Evolutionary conservation across 2,888 invertebrate species (phyloP).

Genomic region (Netelia fuscicornis): DNA sequence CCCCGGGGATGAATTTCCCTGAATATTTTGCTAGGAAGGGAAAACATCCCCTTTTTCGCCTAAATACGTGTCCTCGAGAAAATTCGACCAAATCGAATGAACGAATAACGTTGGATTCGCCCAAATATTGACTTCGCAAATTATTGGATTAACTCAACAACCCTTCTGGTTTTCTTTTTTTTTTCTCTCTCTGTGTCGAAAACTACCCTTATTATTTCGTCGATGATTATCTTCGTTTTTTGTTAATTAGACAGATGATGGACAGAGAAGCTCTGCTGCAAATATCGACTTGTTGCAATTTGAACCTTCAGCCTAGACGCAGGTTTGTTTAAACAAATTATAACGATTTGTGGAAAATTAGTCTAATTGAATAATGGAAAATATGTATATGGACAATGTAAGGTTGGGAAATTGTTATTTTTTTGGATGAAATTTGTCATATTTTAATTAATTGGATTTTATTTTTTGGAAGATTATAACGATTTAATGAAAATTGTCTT

Average conservation of each 20-base stretch:
- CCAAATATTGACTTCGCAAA: slow-evolving; percentile 65
- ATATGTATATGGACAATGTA: no score
- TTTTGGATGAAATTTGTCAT: no score
- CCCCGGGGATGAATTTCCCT: slow-evolving; percentile 55
- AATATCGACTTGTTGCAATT: slow-evolving; percentile 86
- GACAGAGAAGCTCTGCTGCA: slow-evolving; percentile 86
- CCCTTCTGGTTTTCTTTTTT: slow-evolving; percentile 50
- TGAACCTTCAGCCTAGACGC: slow-evolving; percentile 77
- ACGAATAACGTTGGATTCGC: slow-evolving; percentile 31
- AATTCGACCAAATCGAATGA: slow-evolving; percentile 34
- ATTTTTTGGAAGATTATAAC: neutral
- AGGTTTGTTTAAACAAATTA: slow-evolving; percentile 69
- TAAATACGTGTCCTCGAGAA: slow-evolving; percentile 31
- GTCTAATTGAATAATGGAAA: no score
- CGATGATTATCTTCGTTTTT: neutral
- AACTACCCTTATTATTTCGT: slow-evolving; percentile 26
- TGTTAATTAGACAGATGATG: slow-evolving; percentile 71
- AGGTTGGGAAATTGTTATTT: no score
- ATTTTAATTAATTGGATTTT: no score
- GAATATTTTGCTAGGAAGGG: slow-evolving; percentile 17
- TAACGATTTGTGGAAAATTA: no score
- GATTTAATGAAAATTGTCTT: no score
- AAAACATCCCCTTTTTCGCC: slow-evolving; percentile 30
- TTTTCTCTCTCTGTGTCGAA: neutral
- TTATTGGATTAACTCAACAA: slow-evolving; percentile 61